Evolutionary conservation across 2,113 vertebrate genomes (phyloP).

Genomic region (Eurystomus gularis): DNA sequence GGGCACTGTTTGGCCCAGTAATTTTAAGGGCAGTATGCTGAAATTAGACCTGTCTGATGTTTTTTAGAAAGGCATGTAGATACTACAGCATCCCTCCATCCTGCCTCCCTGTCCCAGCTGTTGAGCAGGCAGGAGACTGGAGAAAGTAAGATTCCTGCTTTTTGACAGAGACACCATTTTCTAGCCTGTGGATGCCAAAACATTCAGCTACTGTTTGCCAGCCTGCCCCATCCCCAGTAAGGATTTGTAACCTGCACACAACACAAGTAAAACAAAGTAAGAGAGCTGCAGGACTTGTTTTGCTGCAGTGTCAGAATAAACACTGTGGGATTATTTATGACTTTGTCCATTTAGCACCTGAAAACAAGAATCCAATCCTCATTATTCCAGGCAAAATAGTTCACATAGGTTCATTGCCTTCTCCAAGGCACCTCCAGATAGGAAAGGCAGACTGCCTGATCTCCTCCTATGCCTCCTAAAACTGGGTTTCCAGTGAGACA

Average conservation of each 20-base stretch:
- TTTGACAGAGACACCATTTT: background rate
- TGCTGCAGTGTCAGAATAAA: background rate
- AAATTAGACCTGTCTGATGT: background rate
- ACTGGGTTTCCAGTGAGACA: background rate
- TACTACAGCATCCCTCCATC: background rate
- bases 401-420: background rate
- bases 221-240: background rate
- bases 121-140: background rate
- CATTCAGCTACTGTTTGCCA: background rate
- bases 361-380: background rate
- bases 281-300: background rate
- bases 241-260: background rate
- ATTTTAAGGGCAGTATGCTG: slow-evolving; percentile 4
- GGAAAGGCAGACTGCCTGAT: background rate
- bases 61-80: background rate
- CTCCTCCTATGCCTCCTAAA: background rate
- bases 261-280: background rate
- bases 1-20: background rate
- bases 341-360: background rate
- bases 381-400: background rate
- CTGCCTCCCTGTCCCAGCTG: background rate
- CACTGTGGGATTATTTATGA: background rate
- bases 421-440: background rate
- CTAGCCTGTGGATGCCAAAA: background rate
- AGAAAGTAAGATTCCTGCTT: background rate